Evolutionary conservation across 2,113 vertebrate genomes (phyloP).

Genomic region (Anoplopoma fimbria): DNA sequence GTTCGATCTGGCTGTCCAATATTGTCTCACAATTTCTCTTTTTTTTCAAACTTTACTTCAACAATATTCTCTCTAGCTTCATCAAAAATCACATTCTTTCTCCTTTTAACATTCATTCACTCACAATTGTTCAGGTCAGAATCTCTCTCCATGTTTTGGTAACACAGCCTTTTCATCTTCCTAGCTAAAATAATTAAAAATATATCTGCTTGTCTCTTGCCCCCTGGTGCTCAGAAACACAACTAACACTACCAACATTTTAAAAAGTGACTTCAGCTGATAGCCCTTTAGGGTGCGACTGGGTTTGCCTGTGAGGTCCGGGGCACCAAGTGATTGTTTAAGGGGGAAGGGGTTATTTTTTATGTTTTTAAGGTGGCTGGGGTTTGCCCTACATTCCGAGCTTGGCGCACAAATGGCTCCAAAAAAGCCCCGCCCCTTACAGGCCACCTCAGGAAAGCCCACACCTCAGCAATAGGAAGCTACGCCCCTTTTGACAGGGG

Average conservation of each 20-base stretch:
- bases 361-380: constrained; percentile 63
- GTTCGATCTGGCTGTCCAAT: constrained; percentile 1
- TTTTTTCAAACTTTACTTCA: not conserved
- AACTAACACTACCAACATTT: constrained; percentile 37
- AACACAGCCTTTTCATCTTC: not conserved
- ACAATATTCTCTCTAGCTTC: constrained; percentile 34
- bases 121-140: constrained; percentile 6
- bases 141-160: constrained; percentile 58
- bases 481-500: constrained; percentile 44
- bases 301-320: constrained; percentile 78
- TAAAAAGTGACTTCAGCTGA: constrained; percentile 75
- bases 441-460: constrained; percentile 69
- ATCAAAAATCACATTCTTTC: constrained; percentile 44
- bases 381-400: constrained; percentile 85
- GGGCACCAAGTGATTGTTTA: constrained; percentile 75
- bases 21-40: not conserved
- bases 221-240: constrained; percentile 51
- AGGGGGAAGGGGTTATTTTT: constrained; percentile 14
- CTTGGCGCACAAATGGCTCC: constrained; percentile 83
- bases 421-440: constrained; percentile 84
- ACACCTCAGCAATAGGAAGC: constrained; percentile 70
- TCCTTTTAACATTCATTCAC: constrained; percentile 46
- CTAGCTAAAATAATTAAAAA: not conserved
- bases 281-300: constrained; percentile 82
- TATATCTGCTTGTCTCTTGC: not conserved